Conservation (phyloP, 2,888 invertebrate species). For the Anthophora plumipes region DNA sequence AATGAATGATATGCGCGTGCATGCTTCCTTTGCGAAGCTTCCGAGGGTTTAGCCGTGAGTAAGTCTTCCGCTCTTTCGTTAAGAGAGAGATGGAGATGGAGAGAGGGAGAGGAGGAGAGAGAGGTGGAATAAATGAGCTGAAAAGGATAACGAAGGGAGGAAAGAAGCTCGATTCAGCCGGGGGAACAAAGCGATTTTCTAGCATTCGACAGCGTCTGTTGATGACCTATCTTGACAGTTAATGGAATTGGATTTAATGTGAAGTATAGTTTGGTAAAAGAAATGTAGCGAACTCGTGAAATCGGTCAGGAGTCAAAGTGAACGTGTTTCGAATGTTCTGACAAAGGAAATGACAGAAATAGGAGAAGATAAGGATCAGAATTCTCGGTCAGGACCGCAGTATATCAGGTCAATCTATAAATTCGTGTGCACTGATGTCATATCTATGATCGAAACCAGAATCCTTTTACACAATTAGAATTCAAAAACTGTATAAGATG, state of each 20-base stretch:
- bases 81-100: not conserved
- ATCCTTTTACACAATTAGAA: no score
- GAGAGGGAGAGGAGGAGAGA: constrained; percentile 8
- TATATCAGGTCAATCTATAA: no score
- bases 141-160: constrained; percentile 37
- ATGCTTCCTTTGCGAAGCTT: constrained; percentile 68
- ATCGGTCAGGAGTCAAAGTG: no score
- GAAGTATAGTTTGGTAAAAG: no score
- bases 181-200: constrained; percentile 14
- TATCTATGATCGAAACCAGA: no score
- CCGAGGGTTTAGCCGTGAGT: constrained; percentile 54
- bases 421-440: no score
- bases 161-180: not conserved
- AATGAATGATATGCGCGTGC: constrained; percentile 83
- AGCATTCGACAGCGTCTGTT: constrained; percentile 20
- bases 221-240: not conserved
- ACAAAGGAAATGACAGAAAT: no score
- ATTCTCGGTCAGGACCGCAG: no score
- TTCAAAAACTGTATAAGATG: no score
- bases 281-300: no score
- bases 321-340: no score
- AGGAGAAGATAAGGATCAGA: no score
- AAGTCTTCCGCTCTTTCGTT: constrained; percentile 36
- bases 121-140: constrained; percentile 44
- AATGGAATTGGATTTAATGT: not conserved